A percentile compares a stretch with the other conserved stretches of the same genome.
Evolutionary conservation across 2,888 invertebrate species (phyloP).

Genomic region (Netelia melanura): DNA sequence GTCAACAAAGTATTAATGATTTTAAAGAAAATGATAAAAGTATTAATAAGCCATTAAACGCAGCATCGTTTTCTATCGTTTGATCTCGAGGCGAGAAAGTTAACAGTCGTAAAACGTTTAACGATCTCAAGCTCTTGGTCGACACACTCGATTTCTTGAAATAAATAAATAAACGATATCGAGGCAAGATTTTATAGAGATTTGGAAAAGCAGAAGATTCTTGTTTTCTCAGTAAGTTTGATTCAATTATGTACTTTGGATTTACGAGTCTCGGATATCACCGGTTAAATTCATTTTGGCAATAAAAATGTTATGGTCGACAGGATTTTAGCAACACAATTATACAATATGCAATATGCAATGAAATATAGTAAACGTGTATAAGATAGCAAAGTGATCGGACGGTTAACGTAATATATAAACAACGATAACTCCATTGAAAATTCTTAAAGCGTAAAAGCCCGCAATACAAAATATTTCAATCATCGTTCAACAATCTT

Average conservation of each 20-base stretch:
- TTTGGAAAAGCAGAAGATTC: background rate
- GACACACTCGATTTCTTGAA: conserved; percentile 14
- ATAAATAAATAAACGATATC: conserved; percentile 45
- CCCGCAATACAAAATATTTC: background rate
- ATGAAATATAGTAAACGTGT: background rate
- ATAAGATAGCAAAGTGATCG: background rate
- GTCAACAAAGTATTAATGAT: background rate
- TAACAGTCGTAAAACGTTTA: conserved; percentile 24
- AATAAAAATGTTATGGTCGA: background rate
- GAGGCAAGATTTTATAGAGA: conserved; percentile 1
- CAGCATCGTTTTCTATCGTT: background rate
- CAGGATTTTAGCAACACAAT: too few species aligned
- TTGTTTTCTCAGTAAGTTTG: background rate
- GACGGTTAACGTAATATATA: background rate
- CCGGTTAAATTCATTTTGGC: background rate
- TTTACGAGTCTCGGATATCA: background rate
- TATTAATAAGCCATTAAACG: background rate
- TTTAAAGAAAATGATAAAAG: background rate
- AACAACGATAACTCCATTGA: background rate
- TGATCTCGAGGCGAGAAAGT: background rate
- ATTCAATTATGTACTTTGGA: background rate
- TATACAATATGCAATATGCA: background rate
- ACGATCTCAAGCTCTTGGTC: background rate
- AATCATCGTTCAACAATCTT: background rate
- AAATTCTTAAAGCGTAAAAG: too few species aligned